phyloP scores from a whole-genome alignment of 2,888 invertebrate genomes.

The Limnephilus lunatus region DNA sequence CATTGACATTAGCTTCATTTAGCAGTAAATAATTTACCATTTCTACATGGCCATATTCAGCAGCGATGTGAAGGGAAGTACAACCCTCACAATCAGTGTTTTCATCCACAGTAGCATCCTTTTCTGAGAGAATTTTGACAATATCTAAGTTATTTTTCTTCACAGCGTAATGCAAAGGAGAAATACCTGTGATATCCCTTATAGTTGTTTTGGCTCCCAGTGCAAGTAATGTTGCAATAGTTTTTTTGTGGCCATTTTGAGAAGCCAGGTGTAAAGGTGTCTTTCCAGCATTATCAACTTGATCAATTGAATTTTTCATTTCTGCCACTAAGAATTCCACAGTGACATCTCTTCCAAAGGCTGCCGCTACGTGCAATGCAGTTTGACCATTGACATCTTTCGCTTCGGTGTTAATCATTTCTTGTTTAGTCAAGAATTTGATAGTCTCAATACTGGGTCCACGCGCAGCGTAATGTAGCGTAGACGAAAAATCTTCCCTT shows the following conservation, averaged over 20 bases:
- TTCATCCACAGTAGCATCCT: background rate
- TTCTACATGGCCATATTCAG: slow-evolving; percentile 14
- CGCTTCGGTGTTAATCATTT: slow-evolving; percentile 2
- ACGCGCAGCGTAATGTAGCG: no score
- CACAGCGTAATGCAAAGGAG: background rate
- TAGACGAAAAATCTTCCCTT: no score
- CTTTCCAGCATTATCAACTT: background rate
- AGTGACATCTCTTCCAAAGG: background rate
- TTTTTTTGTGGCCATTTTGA: slow-evolving; percentile 1
- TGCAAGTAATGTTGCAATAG: background rate
- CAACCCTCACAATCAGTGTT: background rate
- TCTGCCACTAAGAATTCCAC: slow-evolving; percentile 11
- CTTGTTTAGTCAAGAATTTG: slow-evolving; percentile 13
- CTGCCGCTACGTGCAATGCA: background rate
- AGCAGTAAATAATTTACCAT: background rate
- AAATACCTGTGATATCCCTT: background rate
- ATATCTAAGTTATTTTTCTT: background rate
- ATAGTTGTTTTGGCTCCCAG: background rate
- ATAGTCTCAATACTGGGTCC: background rate
- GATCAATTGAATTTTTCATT: background rate
- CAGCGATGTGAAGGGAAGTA: background rate
- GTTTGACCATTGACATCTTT: background rate
- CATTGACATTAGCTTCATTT: slow-evolving; percentile 15
- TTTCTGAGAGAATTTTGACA: background rate
- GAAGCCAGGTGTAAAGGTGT: slow-evolving; percentile 10